Base-by-base conservation (phyloP, 92 coral and sea anemone genomes). In the Porites rus region DNA sequence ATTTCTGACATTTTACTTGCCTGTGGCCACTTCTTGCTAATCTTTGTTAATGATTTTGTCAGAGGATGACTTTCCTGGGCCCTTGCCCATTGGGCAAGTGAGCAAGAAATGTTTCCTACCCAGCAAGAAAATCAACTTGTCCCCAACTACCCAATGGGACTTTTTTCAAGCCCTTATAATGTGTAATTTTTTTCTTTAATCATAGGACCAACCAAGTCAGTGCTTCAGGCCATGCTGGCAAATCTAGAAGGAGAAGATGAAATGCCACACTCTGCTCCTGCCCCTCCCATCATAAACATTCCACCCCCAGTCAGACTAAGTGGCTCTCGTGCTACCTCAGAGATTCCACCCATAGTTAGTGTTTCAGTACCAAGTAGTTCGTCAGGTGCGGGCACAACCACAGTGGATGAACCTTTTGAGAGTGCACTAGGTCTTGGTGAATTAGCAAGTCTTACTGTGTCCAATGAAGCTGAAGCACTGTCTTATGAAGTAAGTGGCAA, bases 381-480 rank as follows among this genome's bases (percentile, higher is more conserved):
- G 1, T 68, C 88, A 24, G 85, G 92, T 20, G 91, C 89, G 3
- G 92, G 92, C 11, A 38, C 98, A 25, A 91, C 87, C 14, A 75
- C 94, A 46, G 87, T 75, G 12, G 94, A 93, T 28, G 99, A 93
- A 18, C 95, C 96, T 0, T 83, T 93, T 71, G 99, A 97, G 46
- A 93, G 85, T 84, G 83, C 93, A 2, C 86, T 97, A 13, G 99
- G 98, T 12, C 94, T 97, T 53, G 99, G 99, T 80, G 99, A 97
- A 85, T 90, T 97, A 24, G 99, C 99, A n/a, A 95, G 96, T 59
- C 84, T 97, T 22, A 97, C 99, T 17, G 98, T 97, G 4, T 90
- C 95, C 24, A 97, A 97, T 75, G 99, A 97, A 80, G 99, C 99
- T 1, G 99, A 97, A 79, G 95, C 99, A 11, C 92, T 97, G 16